A percentile compares a stretch with the other conserved stretches of the same genome.
These are phyloP conservation scores for Lytechinus variegatus DNA, from an alignment of 35 echinoderm and acorn worm species.

Conservation along the genomic window DNA sequence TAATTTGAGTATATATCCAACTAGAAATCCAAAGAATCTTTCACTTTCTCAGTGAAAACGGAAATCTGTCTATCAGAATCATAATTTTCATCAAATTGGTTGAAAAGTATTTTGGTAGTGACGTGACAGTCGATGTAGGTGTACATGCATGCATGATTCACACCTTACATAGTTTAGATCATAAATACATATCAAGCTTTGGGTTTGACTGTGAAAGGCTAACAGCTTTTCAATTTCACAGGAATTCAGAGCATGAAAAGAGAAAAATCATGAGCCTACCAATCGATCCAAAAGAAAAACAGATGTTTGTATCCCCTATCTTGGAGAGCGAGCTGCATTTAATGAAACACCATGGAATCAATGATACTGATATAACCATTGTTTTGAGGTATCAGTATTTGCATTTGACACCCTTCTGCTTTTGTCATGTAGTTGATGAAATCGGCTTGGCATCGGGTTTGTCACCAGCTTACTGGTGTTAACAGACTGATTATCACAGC, in stretches of 20 bases:
- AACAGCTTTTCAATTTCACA: background rate
- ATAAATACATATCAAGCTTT: background rate
- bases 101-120: background rate
- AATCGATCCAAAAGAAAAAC: background rate
- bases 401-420: constrained; percentile 2
- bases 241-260: background rate
- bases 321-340: background rate
- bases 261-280: background rate
- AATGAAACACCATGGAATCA: constrained; percentile 29
- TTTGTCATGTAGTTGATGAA: constrained; percentile 9
- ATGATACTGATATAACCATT: background rate
- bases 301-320: background rate
- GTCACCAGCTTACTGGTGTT: constrained; percentile 11
- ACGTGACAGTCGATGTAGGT: background rate
- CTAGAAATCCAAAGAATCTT: background rate
- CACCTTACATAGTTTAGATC: background rate
- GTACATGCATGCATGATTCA: background rate
- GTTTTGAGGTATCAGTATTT: constrained; percentile 10
- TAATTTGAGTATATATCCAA: background rate
- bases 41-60: background rate
- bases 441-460: background rate
- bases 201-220: background rate
- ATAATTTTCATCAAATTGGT: background rate
- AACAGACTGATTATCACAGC: constrained; percentile 14
- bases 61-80: background rate